A percentile compares a stretch with the other conserved stretches of the same genome.
These are phyloP conservation scores for Biston betularia DNA, from an alignment of 2,888 invertebrate genomes.

Conservation along the genomic window DNA sequence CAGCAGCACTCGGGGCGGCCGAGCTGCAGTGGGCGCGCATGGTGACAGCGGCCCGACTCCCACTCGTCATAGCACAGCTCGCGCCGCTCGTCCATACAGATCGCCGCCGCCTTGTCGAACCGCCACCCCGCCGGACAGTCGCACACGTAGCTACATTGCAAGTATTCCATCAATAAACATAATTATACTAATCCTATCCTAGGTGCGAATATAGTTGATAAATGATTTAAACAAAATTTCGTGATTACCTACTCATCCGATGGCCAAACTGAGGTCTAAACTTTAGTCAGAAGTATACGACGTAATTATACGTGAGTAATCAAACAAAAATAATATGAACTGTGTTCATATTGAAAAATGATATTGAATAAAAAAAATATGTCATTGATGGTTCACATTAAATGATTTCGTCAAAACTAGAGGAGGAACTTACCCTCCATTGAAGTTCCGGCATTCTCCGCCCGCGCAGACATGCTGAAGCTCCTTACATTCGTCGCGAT, in stretches of 20 bases:
- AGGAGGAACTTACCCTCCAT: conserved; percentile 86
- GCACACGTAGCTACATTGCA: conserved; percentile 87
- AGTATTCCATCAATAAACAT: no score
- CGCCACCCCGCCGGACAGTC: conserved; percentile 92
- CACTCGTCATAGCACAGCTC: conserved; percentile 90
- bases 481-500: conserved; percentile 92
- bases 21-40: conserved; percentile 71
- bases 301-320: no score
- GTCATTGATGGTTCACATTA: no score
- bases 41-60: conserved; percentile 72
- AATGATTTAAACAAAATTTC: no score
- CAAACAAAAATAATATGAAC: no score
- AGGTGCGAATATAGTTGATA: no score
- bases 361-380: no score
- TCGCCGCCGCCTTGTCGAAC: conserved; percentile 88
- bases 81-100: conserved; percentile 91
- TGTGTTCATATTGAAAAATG: no score
- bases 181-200: no score
- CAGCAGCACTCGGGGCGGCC: conserved; percentile 77
- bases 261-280: no score
- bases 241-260: no score
- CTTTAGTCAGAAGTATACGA: no score
- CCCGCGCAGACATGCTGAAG: conserved; percentile 91
- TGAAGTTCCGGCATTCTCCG: conserved; percentile 93
- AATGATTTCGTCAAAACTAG: not conserved